Conservation (phyloP, 2,113 vertebrate species). For the Antigone vipio region DNA sequence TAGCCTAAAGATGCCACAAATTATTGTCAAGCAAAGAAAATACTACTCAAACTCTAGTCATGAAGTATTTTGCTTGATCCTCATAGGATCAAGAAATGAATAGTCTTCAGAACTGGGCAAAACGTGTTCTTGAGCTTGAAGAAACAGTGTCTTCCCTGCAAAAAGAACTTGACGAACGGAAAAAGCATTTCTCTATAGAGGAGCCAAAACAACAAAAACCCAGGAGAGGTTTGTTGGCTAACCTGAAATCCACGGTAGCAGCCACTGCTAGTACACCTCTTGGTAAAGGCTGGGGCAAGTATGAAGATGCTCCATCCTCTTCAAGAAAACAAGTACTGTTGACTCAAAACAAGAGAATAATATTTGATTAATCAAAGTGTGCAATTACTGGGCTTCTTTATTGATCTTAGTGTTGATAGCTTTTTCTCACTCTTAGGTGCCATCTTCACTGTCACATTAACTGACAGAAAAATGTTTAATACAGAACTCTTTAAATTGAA, state of each 20-base stretch:
- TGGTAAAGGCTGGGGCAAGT: constrained; percentile 64
- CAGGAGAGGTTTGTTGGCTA: constrained; percentile 79
- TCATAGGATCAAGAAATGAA: constrained; percentile 63
- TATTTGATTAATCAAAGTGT: background rate
- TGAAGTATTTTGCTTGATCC: background rate
- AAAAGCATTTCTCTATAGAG: constrained; percentile 47
- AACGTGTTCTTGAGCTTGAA: constrained; percentile 72
- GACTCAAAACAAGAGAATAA: constrained; percentile 9
- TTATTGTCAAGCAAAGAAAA: background rate
- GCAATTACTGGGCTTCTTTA: background rate
- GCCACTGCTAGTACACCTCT: constrained; percentile 57
- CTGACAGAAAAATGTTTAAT: background rate
- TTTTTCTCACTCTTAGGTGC: background rate
- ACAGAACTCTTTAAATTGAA: background rate
- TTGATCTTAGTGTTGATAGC: background rate
- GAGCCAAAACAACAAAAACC: constrained; percentile 65
- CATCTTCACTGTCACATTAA: background rate
- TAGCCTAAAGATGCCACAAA: background rate
- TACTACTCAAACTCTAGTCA: background rate
- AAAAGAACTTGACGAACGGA: constrained; percentile 57
- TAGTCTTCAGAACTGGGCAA: constrained; percentile 59
- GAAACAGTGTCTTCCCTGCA: constrained; percentile 70
- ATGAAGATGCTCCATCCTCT: background rate
- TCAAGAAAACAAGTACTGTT: constrained; percentile 28
- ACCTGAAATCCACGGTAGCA: constrained; percentile 79